These are phyloP conservation scores for Lepidochitona cinerea DNA, from an alignment of 2,888 invertebrate species.

Conservation along the genomic window DNA sequence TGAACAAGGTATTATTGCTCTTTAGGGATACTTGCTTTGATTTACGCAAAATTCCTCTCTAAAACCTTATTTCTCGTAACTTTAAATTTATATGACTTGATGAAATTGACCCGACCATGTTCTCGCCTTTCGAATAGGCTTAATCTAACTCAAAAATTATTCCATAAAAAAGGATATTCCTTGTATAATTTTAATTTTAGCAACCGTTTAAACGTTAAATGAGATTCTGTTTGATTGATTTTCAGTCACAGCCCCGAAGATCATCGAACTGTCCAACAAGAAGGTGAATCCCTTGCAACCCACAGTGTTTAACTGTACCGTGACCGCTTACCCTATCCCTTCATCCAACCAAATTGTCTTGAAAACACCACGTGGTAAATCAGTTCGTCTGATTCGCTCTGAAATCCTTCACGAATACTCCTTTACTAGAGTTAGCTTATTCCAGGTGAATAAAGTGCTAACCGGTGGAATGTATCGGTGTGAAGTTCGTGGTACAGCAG, in stretches of 20 bases:
- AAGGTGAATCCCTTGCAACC: slow-evolving; percentile 56
- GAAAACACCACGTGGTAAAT: slow-evolving; percentile 33
- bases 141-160: too few relatives aligned
- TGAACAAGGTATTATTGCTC: slow-evolving; percentile 61
- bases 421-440: slow-evolving; percentile 49
- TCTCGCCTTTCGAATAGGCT: too few relatives aligned
- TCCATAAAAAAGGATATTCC: too few relatives aligned
- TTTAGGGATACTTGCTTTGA: too few relatives aligned
- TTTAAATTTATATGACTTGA: too few relatives aligned
- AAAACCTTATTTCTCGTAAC: too few relatives aligned
- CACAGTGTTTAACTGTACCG: slow-evolving; percentile 58
- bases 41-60: too few relatives aligned
- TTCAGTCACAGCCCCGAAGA: slow-evolving; percentile 55
- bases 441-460: slow-evolving; percentile 46
- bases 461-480: slow-evolving; percentile 53
- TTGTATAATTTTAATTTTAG: too few relatives aligned
- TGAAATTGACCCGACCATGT: too few relatives aligned
- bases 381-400: slow-evolving; percentile 21
- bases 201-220: too few relatives aligned
- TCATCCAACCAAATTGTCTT: slow-evolving; percentile 46
- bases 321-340: slow-evolving; percentile 56
- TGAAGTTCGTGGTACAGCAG: slow-evolving; percentile 47
- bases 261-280: slow-evolving; percentile 51
- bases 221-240: background rate
- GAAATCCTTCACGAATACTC: slow-evolving; percentile 38